Evolutionary conservation across 2,888 invertebrate genomes (phyloP), one percentile per base, ranked within the genome.

Genomic region (Adelphocoris suturalis): DNA sequence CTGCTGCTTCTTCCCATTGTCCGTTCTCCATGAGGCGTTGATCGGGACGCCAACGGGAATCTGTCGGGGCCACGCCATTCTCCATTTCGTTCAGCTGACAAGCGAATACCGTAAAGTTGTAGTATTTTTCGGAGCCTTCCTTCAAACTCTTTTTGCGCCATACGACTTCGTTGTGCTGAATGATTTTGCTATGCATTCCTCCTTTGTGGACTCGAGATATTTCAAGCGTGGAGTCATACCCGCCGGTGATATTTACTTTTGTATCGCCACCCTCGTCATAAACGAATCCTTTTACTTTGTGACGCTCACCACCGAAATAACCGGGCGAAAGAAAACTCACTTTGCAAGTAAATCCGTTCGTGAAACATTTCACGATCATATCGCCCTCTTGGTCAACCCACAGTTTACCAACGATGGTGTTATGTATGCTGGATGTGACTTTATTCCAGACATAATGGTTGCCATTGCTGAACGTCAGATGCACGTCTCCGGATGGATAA

Each of bases 331-430:
- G 96, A 94, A 98, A 99, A 94, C 99, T 99, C 92, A 99, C 95
- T 93, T 98, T 97, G 94, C 99, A 99, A 93, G 97, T 98, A 93
- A 98, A 97, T 86, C 98, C 98, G 81, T 96, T 96, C 78, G 96
- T 96, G 91, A 97, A 96, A 93, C 99, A 99, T 90, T 96, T 95
- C 91, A 99, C 99, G 93, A 99, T 98, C 98, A 99, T 99, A 93
- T 99, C 99, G 68, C 99, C 99, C 93, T 99, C 98, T 94, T 99
- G 98, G 94, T 99, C 99, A 90, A 99, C 98, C 99, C 99, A 99
- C 92, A 99, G 95, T 94, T 98, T 98, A 92, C 99, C 99, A 90
- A 99, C 99, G 92, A 99, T 99, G 92, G 99, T 99, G 94, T 99
- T 99, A 95, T 99, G 99, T 86, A 99, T 98, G 9, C 99, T 99